Base-by-base conservation (phyloP, 2,888 invertebrate genomes). In the Selenia dentaria region DNA sequence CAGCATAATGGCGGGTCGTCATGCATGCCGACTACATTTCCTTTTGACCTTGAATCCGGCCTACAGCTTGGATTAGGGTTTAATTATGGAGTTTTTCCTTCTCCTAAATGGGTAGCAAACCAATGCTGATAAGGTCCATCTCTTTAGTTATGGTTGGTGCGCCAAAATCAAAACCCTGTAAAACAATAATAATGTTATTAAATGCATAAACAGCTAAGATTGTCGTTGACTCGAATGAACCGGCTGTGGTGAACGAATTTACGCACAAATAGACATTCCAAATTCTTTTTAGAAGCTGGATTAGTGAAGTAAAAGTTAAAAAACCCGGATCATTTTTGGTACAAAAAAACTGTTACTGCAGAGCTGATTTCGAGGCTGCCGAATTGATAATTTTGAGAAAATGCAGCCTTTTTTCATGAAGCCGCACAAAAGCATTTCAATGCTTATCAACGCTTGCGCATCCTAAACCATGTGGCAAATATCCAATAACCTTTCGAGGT, bases 161-260 rank as follows among this genome's bases (percentile, higher is more conserved):
- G 40, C 51, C 67, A 63, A 54, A 47, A 42, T 50, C 67, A 63
- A 54, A 47, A 42, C 46, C 59, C 70, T 70, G 70, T 43, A 37
- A 59, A 70, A 66, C 59, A 66, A 58, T 32, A 33, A 35, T 25
- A 49, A 35, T 3, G 29, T 50, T 54, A 52, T 50, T 16, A 35
- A 25, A 31, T 22, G 9, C 16, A 36, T 25, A 35, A 16, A 3
- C 6, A 25, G 6, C 34, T 24, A 11, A 34, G 14, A n/a, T 24
- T 14, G 13, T 20, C 11, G 11, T 2, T 16, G 29, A 10, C 34
- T 26, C 25, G 31, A 36, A 26, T 18, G 24, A 10, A 31, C 13
- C 14, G 27, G 22, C 11, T 36, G 10, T 9, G 6, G 16, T 14
- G 20, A 14, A n/a, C 10, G 9, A 10, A 25, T 9, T 25, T 8